These are phyloP conservation scores for Wiebesia pumilae DNA, from an alignment of 1,140 invertebrate genomes.

Conservation along the genomic window DNA sequence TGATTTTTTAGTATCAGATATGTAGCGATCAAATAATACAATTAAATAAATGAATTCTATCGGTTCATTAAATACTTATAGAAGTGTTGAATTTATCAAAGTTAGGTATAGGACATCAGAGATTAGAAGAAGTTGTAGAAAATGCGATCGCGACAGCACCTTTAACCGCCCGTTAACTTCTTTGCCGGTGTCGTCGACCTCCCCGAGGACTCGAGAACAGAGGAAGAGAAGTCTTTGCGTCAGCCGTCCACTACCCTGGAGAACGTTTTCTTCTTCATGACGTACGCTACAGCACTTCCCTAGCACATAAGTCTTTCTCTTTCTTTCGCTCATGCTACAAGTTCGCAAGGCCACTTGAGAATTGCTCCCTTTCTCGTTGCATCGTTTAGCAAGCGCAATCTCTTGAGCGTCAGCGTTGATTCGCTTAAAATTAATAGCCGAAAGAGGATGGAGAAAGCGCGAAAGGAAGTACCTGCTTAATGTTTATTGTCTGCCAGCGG, in stretches of 20 bases:
- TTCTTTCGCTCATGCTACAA: background rate
- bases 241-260: background rate
- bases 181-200: background rate
- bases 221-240: background rate
- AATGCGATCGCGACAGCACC: background rate
- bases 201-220: background rate
- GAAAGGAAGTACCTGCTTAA: background rate
- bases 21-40: background rate
- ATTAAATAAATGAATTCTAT: background rate
- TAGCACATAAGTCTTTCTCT: background rate
- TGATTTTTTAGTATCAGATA: too few species aligned
- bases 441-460: background rate
- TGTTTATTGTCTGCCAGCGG: background rate
- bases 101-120: background rate
- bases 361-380: background rate
- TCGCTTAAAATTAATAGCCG: constrained; percentile 43
- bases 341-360: background rate
- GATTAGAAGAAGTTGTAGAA: background rate
- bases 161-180: background rate
- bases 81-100: background rate
- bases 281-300: background rate
- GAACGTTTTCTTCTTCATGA: background rate
- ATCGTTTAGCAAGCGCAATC: constrained; percentile 13
- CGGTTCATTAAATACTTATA: background rate
- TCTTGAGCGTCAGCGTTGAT: background rate